Evolutionary conservation across 2,797 vertebrate genomes (phyloP), one percentile per base, ranked within the genome.

Genomic region (Babyrousa celebensis): DNA sequence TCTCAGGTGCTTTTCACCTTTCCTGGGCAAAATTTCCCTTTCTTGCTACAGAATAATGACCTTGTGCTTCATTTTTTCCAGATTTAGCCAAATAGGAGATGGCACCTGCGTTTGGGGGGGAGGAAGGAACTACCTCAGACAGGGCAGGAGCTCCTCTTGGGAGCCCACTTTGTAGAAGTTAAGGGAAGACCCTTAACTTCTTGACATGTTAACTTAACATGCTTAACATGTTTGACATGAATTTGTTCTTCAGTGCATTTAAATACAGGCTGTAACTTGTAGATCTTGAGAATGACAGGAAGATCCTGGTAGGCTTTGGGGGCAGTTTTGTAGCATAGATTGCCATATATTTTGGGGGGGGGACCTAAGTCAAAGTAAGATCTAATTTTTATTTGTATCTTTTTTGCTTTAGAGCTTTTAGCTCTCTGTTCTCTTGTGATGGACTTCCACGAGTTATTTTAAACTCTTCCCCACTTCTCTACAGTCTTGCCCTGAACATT

Each of bases 161-260:
- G 16, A 79, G 14, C 36, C 23, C 16, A 29, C 68, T 77, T 82
- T 27, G 5, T 58, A 67, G 54, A 94, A 85, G 58, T 92, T 79
- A 95, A 71, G 65, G 48, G 68, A 27, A 85, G 75, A 93, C 12
- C 6, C 7, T 79, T 84, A 67, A n/a, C 25, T 71, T 91, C 43
- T 48, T 48, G 43, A 48, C 43, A 48, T 10, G 43, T 48, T 48
- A 48, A 48, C 43, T 48, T 48, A 48, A 48, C 43, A 48, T 48
- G 43, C 43, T 10, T 48, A 48, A 48, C 43, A 10, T 48, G 43
- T 48, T 48, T 48, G 43, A 48, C 43, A 48, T 52, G 89, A 93
- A 84, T 75, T 91, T 89, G 25, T 90, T 84, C 27, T 85, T 80
- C 11, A 43, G 48, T 63, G 15, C 18, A 1, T 93, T 94, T 96